A percentile compares a stretch with the other conserved stretches of the same genome.
These are phyloP conservation scores for Pardalotus punctatus DNA, from an alignment of 2,113 vertebrate genomes.

Conservation along the genomic window DNA sequence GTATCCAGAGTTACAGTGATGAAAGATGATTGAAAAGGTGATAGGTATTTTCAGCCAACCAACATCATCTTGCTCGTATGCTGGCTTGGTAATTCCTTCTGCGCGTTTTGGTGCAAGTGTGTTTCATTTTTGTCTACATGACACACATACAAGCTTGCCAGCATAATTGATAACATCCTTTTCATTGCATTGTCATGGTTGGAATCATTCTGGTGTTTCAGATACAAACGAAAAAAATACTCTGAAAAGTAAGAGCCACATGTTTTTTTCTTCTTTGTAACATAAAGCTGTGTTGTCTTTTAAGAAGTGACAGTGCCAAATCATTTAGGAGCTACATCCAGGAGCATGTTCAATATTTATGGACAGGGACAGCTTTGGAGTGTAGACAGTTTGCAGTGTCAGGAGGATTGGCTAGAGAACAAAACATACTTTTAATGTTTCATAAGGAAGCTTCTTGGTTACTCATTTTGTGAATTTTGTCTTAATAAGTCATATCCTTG, in stretches of 20 bases:
- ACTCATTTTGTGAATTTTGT: not conserved
- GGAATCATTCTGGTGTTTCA: not conserved
- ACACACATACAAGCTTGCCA: not conserved
- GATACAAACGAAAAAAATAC: not conserved
- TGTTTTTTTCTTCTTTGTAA: not conserved
- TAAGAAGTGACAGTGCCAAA: not conserved
- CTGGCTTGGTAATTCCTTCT: not conserved
- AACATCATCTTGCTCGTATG: not conserved
- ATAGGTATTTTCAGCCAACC: not conserved
- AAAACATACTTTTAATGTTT: conserved; percentile 30
- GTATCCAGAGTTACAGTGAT: not conserved
- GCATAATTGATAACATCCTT: not conserved
- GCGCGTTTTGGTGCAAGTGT: not conserved
- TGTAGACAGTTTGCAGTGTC: not conserved
- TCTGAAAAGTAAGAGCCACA: not conserved
- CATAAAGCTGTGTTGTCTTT: not conserved
- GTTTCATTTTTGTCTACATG: not conserved
- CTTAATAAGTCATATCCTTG: not conserved
- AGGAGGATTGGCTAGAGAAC: conserved; percentile 12
- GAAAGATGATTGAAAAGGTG: not conserved
- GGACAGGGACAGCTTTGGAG: not conserved
- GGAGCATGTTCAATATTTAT: conserved; percentile 39
- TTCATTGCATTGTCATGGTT: not conserved
- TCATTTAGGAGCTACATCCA: not conserved
- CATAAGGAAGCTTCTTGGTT: not conserved